Conservation (phyloP, 2,113 vertebrate genomes). For the Salvelinus fontinalis region DNA sequence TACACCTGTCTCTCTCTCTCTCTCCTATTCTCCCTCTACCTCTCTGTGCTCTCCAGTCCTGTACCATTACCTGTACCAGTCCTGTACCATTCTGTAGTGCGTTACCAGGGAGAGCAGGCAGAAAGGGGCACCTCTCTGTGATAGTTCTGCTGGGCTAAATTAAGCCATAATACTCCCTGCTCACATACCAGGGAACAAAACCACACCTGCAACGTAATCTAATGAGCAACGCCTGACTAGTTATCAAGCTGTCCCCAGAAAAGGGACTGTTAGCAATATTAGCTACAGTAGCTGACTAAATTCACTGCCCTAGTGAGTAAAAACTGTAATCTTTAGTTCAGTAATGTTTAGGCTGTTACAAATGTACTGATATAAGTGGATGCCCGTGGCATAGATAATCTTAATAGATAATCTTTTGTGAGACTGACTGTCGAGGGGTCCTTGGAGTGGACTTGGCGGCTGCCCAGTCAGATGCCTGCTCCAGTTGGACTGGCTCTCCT, state of each 20-base stretch:
- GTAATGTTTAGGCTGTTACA: too few relatives aligned
- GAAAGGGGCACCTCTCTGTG: constrained; percentile 9
- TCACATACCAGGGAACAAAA: neutral
- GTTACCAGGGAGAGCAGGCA: neutral
- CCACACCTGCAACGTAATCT: constrained; percentile 3
- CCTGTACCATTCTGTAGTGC: neutral
- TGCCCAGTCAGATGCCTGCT: too few relatives aligned
- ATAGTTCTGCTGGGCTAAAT: constrained; percentile 22
- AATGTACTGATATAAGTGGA: too few relatives aligned
- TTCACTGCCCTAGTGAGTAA: too few relatives aligned
- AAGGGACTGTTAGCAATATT: neutral
- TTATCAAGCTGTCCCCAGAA: neutral
- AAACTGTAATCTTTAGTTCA: too few relatives aligned
- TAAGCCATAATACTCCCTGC: constrained; percentile 19
- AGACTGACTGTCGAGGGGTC: too few relatives aligned
- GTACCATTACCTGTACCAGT: neutral
- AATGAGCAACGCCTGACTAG: neutral
- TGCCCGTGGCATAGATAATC: too few relatives aligned
- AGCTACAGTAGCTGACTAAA: too few relatives aligned
- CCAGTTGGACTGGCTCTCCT: too few relatives aligned
- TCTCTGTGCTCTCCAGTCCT: neutral
- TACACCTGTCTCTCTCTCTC: neutral
- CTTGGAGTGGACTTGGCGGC: too few relatives aligned
- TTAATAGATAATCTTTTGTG: too few relatives aligned
- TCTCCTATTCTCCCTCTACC: neutral